Evolutionary conservation across 2,888 invertebrate genomes (phyloP).

Genomic region (Chelonus formosanus): DNA sequence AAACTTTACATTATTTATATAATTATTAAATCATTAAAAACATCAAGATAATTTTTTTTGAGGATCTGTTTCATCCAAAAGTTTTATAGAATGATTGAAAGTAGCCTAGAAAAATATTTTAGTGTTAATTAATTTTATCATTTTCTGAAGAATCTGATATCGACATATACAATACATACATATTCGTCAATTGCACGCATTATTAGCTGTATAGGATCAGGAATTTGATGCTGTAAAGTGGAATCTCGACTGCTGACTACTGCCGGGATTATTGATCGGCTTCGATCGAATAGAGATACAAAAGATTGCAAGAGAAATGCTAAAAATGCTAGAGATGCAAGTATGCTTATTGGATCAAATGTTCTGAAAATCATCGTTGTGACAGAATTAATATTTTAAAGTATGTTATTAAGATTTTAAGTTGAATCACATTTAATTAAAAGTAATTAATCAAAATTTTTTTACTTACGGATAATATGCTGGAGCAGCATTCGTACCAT

Average conservation of each 20-base stretch:
- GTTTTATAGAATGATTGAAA: too few species aligned
- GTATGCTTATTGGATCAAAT: constrained; percentile 62
- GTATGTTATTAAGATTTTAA: too few species aligned
- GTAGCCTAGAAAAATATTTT: too few species aligned
- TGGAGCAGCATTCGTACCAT: neutral
- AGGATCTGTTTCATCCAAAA: too few species aligned
- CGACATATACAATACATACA: constrained; percentile 45
- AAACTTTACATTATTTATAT: too few species aligned
- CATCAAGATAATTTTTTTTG: too few species aligned
- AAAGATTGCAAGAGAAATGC: constrained; percentile 64
- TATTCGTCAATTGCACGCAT: constrained; percentile 56
- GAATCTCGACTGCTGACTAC: constrained; percentile 50
- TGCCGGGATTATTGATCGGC: constrained; percentile 57
- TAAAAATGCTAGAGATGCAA: constrained; percentile 63
- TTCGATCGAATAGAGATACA: constrained; percentile 57
- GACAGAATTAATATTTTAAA: too few species aligned
- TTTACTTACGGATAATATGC: constrained; percentile 12
- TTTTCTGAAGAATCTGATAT: neutral
- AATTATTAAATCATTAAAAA: too few species aligned
- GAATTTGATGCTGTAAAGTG: constrained; percentile 40
- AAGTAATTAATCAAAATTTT: too few species aligned
- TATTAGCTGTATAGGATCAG: constrained; percentile 48
- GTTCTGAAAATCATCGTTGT: constrained; percentile 46
- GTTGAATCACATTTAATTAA: too few species aligned
- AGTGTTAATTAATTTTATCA: too few species aligned